Evolutionary conservation across 2,888 invertebrate species (phyloP).

Genomic region (Caenorhabditis sp.): DNA sequence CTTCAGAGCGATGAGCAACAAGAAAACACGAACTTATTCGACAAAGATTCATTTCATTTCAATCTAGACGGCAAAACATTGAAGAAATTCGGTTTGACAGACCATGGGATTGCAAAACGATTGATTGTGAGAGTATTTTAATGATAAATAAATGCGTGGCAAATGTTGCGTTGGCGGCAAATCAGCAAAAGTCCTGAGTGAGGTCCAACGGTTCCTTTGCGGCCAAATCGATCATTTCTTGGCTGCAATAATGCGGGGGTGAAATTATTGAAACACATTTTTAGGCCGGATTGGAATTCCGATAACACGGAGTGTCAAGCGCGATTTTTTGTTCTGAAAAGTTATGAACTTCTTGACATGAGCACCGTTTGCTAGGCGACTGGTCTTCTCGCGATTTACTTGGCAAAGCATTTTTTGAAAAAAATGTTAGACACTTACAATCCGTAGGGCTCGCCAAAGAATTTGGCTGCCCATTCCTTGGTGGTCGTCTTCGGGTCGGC

Average conservation of each 20-base stretch:
- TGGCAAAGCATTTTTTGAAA: background rate
- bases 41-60: too few relatives aligned
- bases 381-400: too few relatives aligned
- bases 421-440: conserved; percentile 13
- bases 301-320: too few relatives aligned
- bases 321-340: too few relatives aligned
- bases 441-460: conserved; percentile 11
- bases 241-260: too few relatives aligned
- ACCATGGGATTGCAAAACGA: background rate
- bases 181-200: conserved; percentile 7
- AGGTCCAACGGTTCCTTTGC: conserved; percentile 1
- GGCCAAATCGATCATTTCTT: conserved; percentile 6
- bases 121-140: background rate
- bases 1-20: conserved; percentile 18
- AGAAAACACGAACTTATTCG: too few relatives aligned
- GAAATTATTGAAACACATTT: too few relatives aligned
- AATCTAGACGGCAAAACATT: too few relatives aligned
- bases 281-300: too few relatives aligned
- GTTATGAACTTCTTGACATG: too few relatives aligned
- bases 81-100: too few relatives aligned
- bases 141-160: background rate
- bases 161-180: background rate
- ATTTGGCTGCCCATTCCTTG: background rate
- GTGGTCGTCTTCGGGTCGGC: background rate
- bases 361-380: too few relatives aligned